phyloP scores from a whole-genome alignment of 2,797 vertebrate species.

The Lemur catta region DNA sequence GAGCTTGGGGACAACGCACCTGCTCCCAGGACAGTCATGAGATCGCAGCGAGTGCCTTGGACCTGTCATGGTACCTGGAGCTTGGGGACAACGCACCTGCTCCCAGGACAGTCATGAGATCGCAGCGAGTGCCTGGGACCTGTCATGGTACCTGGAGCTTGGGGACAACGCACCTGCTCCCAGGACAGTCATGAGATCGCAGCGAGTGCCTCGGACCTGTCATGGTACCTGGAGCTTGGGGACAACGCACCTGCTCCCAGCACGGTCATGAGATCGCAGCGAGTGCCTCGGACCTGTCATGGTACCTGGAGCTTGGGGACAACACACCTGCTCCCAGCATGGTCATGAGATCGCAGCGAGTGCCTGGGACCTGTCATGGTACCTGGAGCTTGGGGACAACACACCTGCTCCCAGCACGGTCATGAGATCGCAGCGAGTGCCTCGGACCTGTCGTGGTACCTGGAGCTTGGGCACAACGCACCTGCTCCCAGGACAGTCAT shows the following conservation, averaged over 20 bases:
- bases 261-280: neutral
- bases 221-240: fast-evolving
- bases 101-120: neutral
- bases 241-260: neutral
- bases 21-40: neutral
- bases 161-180: no score
- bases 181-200: neutral
- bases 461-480: fast-evolving
- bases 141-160: fast-evolving
- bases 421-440: neutral
- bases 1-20: no score
- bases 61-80: neutral
- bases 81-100: neutral
- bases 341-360: neutral
- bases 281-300: neutral
- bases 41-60: neutral
- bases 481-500: neutral
- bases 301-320: fast-evolving
- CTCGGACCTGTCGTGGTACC: neutral
- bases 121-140: neutral
- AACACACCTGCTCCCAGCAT: neutral
- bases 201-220: neutral
- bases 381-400: neutral
- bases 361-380: neutral
- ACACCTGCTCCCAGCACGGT: neutral